These are phyloP conservation scores for Bos indicus DNA, from an alignment of 2,113 vertebrate species.

Conservation along the genomic window DNA sequence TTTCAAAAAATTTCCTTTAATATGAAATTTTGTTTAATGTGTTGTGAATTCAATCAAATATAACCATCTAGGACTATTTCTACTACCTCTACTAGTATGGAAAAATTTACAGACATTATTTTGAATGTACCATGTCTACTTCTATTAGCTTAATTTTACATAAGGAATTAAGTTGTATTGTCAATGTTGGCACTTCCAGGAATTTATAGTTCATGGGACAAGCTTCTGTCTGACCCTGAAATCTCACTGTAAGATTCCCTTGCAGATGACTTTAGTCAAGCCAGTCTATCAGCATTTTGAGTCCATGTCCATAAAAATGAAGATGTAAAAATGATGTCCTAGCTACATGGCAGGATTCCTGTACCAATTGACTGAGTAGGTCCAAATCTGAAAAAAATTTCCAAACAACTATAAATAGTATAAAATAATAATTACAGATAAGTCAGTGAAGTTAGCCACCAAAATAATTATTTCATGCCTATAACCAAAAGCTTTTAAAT, in stretches of 20 bases:
- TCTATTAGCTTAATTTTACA: conserved; percentile 20
- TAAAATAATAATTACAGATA: conserved; percentile 25
- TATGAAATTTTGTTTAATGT: background rate
- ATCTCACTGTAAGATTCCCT: background rate
- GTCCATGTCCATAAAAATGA: background rate
- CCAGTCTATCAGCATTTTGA: background rate
- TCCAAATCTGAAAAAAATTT: background rate
- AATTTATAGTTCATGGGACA: background rate
- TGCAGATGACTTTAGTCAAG: background rate
- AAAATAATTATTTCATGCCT: conserved; percentile 43
- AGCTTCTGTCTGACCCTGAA: conserved; percentile 17
- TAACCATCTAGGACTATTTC: background rate
- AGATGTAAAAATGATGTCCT: background rate
- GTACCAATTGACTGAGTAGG: background rate
- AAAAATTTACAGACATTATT: conserved; percentile 12
- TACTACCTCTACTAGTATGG: background rate
- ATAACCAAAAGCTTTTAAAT: conserved; percentile 8
- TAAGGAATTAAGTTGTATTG: background rate
- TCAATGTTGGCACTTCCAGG: background rate
- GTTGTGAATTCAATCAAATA: conserved; percentile 1
- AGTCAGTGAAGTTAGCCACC: background rate
- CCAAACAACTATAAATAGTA: background rate
- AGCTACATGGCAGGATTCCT: background rate
- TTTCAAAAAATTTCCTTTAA: background rate
- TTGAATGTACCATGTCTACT: background rate